Conservation (phyloP, 2,113 vertebrate genomes). For the Vidua macroura region DNA sequence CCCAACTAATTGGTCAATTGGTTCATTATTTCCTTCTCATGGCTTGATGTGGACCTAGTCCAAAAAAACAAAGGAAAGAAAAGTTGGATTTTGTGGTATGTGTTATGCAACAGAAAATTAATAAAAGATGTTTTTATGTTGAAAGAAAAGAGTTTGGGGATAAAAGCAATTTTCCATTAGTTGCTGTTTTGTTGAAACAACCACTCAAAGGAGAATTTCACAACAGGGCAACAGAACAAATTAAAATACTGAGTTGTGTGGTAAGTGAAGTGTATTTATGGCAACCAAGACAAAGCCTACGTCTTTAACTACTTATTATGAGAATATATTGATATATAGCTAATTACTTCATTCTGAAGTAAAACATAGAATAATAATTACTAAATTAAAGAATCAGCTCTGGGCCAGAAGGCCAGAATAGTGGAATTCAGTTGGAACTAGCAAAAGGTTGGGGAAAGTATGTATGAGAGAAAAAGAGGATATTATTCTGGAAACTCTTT, state of each 20-base stretch:
- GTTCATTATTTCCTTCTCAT: constrained; percentile 78
- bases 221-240: neutral
- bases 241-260: neutral
- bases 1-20: constrained; percentile 84
- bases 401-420: neutral
- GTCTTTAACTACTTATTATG: neutral
- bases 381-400: neutral
- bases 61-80: constrained; percentile 14
- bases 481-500: neutral
- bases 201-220: constrained; percentile 36
- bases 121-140: constrained; percentile 38
- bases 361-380: neutral
- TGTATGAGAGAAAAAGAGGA: neutral
- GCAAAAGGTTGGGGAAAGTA: neutral
- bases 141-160: constrained; percentile 5
- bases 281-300: neutral
- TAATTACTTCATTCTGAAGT: neutral
- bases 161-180: constrained; percentile 59
- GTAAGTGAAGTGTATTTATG: neutral
- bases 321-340: neutral
- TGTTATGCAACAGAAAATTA: constrained; percentile 20
- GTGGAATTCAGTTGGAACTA: neutral
- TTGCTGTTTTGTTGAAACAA: constrained; percentile 61
- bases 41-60: neutral
- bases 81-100: neutral